Evolutionary conservation across 2,888 invertebrate species (phyloP).

Genomic region (Agonopterix subpropinquella): DNA sequence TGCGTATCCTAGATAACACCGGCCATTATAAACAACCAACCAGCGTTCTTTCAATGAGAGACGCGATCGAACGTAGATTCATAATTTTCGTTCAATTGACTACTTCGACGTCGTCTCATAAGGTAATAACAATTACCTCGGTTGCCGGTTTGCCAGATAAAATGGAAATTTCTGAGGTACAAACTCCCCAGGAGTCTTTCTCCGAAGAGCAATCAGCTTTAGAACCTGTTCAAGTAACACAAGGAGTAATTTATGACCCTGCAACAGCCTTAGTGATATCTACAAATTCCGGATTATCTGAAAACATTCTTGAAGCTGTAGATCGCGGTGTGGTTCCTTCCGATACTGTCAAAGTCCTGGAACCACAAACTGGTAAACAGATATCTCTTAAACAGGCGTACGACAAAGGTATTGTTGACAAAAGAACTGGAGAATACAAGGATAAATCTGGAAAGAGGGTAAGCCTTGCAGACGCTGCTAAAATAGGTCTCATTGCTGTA

Average conservation of each 20-base stretch:
- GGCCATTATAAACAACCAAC: slow-evolving; percentile 81
- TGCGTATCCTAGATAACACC: slow-evolving; percentile 84
- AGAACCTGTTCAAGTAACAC: slow-evolving; percentile 83
- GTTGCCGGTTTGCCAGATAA: slow-evolving; percentile 82
- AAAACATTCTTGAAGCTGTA: slow-evolving; percentile 85
- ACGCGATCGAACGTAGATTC: slow-evolving; percentile 80
- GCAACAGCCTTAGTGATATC: slow-evolving; percentile 84
- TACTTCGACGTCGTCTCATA: slow-evolving; percentile 68
- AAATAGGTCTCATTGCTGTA: slow-evolving; percentile 85
- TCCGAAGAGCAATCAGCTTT: slow-evolving; percentile 59
- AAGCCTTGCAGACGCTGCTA: slow-evolving; percentile 83
- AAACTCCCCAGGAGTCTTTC: slow-evolving; percentile 20
- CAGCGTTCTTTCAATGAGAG: slow-evolving; percentile 80
- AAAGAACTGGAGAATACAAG: slow-evolving; percentile 80
- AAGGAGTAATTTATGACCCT: slow-evolving; percentile 87
- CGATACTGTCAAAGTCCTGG: slow-evolving; percentile 80
- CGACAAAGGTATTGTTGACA: slow-evolving; percentile 83
- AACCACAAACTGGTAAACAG: slow-evolving; percentile 80
- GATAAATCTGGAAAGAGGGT: slow-evolving; percentile 80
- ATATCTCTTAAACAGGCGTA: slow-evolving; percentile 86
- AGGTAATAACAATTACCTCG: slow-evolving; percentile 83
- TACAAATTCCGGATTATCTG: slow-evolving; percentile 81
- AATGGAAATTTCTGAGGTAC: slow-evolving; percentile 79
- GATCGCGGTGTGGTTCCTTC: slow-evolving; percentile 83
- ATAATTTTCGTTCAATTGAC: slow-evolving; percentile 77